phyloP scores from a whole-genome alignment of 2,888 invertebrate species.

The Apantesis nais region DNA sequence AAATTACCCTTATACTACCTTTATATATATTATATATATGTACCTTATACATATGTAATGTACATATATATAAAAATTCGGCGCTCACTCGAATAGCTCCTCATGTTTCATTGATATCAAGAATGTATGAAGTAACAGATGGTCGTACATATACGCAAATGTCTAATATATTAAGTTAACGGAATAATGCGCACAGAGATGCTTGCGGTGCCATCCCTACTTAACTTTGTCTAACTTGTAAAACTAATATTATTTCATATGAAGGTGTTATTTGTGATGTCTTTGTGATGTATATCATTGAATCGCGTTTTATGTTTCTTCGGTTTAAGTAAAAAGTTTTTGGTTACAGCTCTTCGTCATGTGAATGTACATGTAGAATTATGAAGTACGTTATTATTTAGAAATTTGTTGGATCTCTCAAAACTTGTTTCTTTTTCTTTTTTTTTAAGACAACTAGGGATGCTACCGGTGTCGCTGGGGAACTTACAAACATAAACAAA shows the following conservation, averaged over 20 bases:
- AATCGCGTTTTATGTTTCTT: not conserved
- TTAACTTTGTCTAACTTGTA: conserved; percentile 12
- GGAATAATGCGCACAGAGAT: conserved; percentile 10
- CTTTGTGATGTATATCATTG: not conserved
- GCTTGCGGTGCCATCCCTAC: conserved; percentile 10
- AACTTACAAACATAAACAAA: no score
- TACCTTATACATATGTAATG: not conserved
- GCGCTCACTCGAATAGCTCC: not conserved
- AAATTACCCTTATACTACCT: not conserved
- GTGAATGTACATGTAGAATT: no score
- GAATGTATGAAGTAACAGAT: conserved; percentile 12
- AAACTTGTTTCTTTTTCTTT: not conserved
- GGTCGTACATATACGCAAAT: conserved; percentile 10
- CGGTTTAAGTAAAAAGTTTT: not conserved
- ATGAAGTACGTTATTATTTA: not conserved
- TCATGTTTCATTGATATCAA: conserved; percentile 9
- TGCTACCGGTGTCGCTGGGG: no score
- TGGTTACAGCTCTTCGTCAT: not conserved
- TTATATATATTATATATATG: no score
- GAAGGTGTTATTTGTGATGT: conserved; percentile 9
- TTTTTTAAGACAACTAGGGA: no score
- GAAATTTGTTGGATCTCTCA: not conserved
- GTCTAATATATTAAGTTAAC: conserved; percentile 16
- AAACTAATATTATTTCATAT: conserved; percentile 6
- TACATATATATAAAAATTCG: not conserved